Evolutionary conservation across 2,888 invertebrate species (phyloP).

Genomic region (Oscheius sp.): DNA sequence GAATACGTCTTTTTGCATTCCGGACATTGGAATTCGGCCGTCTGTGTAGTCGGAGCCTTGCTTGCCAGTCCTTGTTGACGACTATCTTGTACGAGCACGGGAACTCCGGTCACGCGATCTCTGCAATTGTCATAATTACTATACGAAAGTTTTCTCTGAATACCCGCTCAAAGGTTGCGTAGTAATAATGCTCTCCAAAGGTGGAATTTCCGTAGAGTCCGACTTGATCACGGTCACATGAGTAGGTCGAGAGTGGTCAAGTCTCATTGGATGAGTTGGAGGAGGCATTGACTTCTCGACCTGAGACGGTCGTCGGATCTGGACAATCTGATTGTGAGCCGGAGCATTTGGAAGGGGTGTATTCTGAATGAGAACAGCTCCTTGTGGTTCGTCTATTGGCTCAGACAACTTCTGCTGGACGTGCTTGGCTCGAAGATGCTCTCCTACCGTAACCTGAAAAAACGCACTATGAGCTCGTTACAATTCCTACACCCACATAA

Average conservation of each 20-base stretch:
- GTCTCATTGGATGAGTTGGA: neutral
- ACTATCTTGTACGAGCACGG: constrained; percentile 12
- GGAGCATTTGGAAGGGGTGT: constrained; percentile 4
- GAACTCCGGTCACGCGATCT: constrained; percentile 28
- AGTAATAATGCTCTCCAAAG: constrained; percentile 52
- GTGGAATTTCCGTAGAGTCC: constrained; percentile 26
- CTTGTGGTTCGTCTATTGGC: constrained; percentile 2
- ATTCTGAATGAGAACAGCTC: constrained; percentile 19
- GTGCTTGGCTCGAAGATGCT: constrained; percentile 55
- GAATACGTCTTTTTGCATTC: constrained; percentile 60
- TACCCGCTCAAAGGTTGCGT: constrained; percentile 41
- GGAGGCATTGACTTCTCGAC: constrained; percentile 11
- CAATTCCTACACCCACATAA: neutral
- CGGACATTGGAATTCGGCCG: constrained; percentile 50
- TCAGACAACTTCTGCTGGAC: constrained; percentile 11
- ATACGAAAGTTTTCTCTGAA: neutral
- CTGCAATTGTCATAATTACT: constrained; percentile 9
- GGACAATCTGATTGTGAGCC: constrained; percentile 19
- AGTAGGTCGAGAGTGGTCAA: neutral
- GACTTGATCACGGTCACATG: constrained; percentile 13
- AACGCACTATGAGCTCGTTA: neutral
- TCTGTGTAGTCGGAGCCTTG: no score
- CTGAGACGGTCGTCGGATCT: constrained; percentile 14
- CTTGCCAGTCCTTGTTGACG: neutral
- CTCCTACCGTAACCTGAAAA: constrained; percentile 51